These are phyloP conservation scores for Eurystomus glaucurus DNA, from an alignment of 2,797 vertebrate genomes.

Conservation along the genomic window DNA sequence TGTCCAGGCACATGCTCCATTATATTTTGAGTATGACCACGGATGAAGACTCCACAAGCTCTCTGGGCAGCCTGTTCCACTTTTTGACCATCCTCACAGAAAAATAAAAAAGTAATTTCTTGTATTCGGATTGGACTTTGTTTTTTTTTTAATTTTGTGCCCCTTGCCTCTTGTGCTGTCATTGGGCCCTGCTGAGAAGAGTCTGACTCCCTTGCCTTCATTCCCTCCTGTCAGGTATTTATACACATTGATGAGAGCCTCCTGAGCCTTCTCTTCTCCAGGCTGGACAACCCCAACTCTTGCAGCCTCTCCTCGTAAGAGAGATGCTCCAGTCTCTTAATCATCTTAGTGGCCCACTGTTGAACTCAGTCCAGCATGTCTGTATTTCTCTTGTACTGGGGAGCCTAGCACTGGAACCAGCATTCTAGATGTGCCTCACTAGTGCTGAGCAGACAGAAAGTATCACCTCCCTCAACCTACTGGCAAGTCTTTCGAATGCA, in stretches of 20 bases:
- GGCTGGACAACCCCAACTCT: not conserved
- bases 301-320: not conserved
- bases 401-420: not conserved
- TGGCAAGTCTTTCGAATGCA: not conserved
- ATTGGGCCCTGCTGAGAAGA: not conserved
- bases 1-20: not conserved
- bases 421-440: not conserved
- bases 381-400: not conserved
- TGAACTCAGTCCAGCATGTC: not conserved
- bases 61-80: not conserved
- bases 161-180: not conserved
- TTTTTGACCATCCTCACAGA: not conserved
- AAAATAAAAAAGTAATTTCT: not conserved
- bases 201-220: not conserved
- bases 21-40: not conserved
- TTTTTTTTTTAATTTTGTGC: not conserved
- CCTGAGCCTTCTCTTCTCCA: not conserved
- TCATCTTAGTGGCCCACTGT: not conserved
- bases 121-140: not conserved
- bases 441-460: not conserved
- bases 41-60: not conserved
- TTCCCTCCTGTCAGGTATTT: not conserved
- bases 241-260: not conserved
- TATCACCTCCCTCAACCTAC: not conserved
- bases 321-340: not conserved